These are phyloP conservation scores for Heterodera filipjevi DNA, from an alignment of 2,888 invertebrate species.

Conservation along the genomic window DNA sequence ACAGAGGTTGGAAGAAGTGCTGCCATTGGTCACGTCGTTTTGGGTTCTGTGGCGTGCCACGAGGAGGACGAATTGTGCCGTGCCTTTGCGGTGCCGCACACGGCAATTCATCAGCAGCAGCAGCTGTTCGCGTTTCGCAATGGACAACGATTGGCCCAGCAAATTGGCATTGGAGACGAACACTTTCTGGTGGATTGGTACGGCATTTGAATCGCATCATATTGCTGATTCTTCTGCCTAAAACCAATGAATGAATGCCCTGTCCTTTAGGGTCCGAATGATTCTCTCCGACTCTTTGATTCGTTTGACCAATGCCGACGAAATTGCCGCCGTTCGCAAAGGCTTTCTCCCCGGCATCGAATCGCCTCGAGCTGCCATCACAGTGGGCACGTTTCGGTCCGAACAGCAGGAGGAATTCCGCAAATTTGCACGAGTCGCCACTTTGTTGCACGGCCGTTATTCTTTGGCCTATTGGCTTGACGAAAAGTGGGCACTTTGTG, in stretches of 20 bases:
- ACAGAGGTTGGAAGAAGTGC: background rate
- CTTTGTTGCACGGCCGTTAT: slow-evolving; percentile 55
- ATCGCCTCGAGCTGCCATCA: slow-evolving; percentile 29
- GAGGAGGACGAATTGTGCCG: slow-evolving; percentile 51
- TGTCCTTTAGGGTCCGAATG: slow-evolving; percentile 40
- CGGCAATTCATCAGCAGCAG: slow-evolving; percentile 50
- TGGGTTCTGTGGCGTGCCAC: slow-evolving; percentile 55
- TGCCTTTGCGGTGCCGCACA: slow-evolving; percentile 46
- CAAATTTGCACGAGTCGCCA: slow-evolving; percentile 52
- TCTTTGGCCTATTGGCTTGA: slow-evolving; percentile 50
- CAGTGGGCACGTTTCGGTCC: slow-evolving; percentile 51
- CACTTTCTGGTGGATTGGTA: slow-evolving; percentile 55
- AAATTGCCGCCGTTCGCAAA: slow-evolving; percentile 30
- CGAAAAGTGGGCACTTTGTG: slow-evolving; percentile 28
- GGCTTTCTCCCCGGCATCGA: slow-evolving; percentile 3
- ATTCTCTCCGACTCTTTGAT: slow-evolving; percentile 44
- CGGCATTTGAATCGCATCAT: too few relatives aligned
- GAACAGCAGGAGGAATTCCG: slow-evolving; percentile 47
- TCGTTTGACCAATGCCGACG: slow-evolving; percentile 35
- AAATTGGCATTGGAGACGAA: slow-evolving; percentile 52
- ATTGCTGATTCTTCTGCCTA: too few relatives aligned
- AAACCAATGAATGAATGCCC: too few relatives aligned
- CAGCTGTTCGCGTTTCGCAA: slow-evolving; percentile 55
- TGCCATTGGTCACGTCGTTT: slow-evolving; percentile 25
- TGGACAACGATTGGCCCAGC: slow-evolving; percentile 49